Conservation (phyloP, 2,888 invertebrate genomes). For the Ctenicera cuprea region DNA sequence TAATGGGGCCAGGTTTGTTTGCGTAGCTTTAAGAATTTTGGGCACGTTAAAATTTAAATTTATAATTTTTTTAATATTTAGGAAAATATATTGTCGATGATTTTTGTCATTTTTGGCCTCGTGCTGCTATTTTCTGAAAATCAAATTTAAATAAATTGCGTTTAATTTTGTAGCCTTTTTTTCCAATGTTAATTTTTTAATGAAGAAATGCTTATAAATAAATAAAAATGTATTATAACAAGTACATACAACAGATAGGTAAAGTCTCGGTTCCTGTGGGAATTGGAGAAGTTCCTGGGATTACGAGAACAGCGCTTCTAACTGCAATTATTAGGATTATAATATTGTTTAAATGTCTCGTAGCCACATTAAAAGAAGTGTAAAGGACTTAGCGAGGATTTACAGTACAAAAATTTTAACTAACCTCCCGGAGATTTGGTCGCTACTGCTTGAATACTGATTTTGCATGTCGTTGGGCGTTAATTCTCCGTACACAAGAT, state of each 20-base stretch:
- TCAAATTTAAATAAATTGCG: too few relatives aligned
- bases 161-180: too few relatives aligned
- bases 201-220: too few relatives aligned
- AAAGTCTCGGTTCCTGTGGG: conserved; percentile 45
- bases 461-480: conserved; percentile 46
- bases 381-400: conserved; percentile 53
- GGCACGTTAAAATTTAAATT: too few relatives aligned
- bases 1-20: conserved; percentile 14
- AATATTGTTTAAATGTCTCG: conserved; percentile 72
- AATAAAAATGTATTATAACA: background rate
- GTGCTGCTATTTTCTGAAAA: too few relatives aligned
- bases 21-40: too few relatives aligned
- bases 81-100: too few relatives aligned
- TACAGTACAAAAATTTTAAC: conserved; percentile 53
- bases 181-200: too few relatives aligned
- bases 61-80: too few relatives aligned
- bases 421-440: conserved; percentile 47
- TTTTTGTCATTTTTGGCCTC: too few relatives aligned
- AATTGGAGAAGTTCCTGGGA: conserved; percentile 56
- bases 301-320: conserved; percentile 63
- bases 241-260: conserved; percentile 43
- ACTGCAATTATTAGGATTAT: conserved; percentile 73
- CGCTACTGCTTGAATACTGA: conserved; percentile 49
- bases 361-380: conserved; percentile 67
- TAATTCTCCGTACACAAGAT: conserved; percentile 42